Base-by-base conservation (phyloP, 1,140 invertebrate genomes). In the Leptinotarsa lineolata region DNA sequence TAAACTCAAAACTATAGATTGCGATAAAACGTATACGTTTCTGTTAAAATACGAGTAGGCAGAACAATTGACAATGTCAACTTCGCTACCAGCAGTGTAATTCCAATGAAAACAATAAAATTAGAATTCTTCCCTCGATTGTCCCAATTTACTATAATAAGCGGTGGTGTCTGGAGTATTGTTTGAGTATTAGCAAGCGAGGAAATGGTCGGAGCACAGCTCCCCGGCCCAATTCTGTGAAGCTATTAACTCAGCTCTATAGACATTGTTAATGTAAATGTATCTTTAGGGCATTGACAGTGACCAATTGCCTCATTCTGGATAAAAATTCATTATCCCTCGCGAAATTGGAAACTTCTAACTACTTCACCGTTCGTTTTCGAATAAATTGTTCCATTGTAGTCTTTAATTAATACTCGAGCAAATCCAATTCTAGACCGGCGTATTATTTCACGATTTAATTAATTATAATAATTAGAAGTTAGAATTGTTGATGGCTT, bases 221-320 rank as follows among this genome's bases (percentile, higher is more conserved):
- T 46, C 60, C 65, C 64, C 22, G 39, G 69, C 71, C 74, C 78
- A 76, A 80, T 77, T 72, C 75, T 74, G 79, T 68, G 74, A 80
- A 75, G 76, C 81, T 83, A 83, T 83, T 83, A 83, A 83, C 81
- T 81, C 79, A 70, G 44, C 76, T 82, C 76, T 80, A 81, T 79
- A 81, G 81, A 81, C 80, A 82, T 82, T 80, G 81, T 83, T 83
- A 82, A 82, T 81, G 80, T 79, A 79, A 83, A 82, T 83, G 82
- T 81, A 81, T 83, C 82, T 83, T 83, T 80, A 78, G 80, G 80
- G 81, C 78, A 83, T 83, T 83, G 82, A 83, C 82, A 82, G 80
- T 82, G 82, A 83, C 79, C 82, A 83, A 83, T 83, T 82, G 81
- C 77, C 78, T 82, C 79, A 79, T 83, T 83, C 80, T 76, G 76